These are phyloP conservation scores for Ctena decussata DNA, from an alignment of 2,888 invertebrate species.

Conservation along the genomic window DNA sequence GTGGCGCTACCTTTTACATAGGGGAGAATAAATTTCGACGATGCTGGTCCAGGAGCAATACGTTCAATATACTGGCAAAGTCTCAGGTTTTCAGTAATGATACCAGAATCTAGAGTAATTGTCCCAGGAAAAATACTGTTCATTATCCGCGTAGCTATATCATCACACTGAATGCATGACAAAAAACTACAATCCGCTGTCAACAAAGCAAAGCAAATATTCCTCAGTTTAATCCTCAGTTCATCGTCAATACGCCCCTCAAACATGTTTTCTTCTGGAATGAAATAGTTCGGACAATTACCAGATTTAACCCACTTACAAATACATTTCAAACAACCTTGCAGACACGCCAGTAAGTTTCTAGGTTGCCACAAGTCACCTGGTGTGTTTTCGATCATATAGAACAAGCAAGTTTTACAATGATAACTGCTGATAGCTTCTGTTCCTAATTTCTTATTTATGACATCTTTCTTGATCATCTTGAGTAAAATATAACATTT, in stretches of 20 bases:
- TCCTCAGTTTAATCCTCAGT: not conserved
- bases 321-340: not conserved
- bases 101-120: no score
- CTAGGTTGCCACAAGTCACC: not conserved
- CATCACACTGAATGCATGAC: not conserved
- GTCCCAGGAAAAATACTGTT: not conserved
- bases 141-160: not conserved
- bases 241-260: not conserved
- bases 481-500: not conserved
- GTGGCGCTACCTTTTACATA: no score
- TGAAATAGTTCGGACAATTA: slow-evolving; percentile 1
- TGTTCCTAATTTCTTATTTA: not conserved
- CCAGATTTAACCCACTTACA: not conserved
- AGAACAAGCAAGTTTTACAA: not conserved
- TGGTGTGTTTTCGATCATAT: not conserved
- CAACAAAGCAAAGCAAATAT: not conserved
- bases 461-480: not conserved
- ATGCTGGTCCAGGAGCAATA: no score
- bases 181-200: not conserved
- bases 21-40: no score
- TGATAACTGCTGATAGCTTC: not conserved
- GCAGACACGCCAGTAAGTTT: not conserved
- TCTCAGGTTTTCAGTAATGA: no score
- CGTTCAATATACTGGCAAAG: no score
- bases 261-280: not conserved